A percentile compares a stretch with the other conserved stretches of the same genome.
These are phyloP conservation scores for Doryteuthis pealeii DNA, from an alignment of 1,140 invertebrate genomes.

Conservation along the genomic window DNA sequence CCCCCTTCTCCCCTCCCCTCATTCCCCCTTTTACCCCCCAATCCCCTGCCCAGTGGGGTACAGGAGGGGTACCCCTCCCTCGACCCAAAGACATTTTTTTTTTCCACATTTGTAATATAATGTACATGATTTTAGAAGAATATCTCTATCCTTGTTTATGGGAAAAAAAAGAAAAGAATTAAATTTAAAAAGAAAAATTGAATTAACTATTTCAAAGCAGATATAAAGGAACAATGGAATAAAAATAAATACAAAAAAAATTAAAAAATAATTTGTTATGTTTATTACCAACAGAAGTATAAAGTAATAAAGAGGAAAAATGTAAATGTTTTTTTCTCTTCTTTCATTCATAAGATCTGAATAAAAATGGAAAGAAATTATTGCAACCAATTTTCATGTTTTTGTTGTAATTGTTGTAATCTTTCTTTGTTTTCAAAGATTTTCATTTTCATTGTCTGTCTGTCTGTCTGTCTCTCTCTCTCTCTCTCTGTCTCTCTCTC, in stretches of 20 bases:
- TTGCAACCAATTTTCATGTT: too few relatives aligned
- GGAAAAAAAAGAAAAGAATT: neutral
- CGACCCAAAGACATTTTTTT: neutral
- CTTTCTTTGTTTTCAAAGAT: too few relatives aligned
- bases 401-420: too few relatives aligned
- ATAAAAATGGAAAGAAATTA: too few relatives aligned
- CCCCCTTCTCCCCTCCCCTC: neutral
- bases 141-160: neutral
- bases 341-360: too few relatives aligned
- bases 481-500: too few relatives aligned
- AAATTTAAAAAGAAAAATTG: neutral
- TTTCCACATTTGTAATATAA: conserved; percentile 6
- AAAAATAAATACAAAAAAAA: neutral
- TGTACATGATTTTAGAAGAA: conserved; percentile 6
- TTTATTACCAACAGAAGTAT: neutral
- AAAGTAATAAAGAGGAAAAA: neutral
- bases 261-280: neutral
- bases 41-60: neutral
- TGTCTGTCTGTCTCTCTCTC: too few relatives aligned
- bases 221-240: neutral
- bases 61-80: neutral
- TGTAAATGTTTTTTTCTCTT: too few relatives aligned
- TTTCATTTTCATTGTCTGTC: too few relatives aligned
- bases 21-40: neutral
- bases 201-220: neutral